These are phyloP conservation scores for Caenorhabditis doughertyi DNA, from an alignment of 2,888 invertebrate genomes.

Conservation along the genomic window DNA sequence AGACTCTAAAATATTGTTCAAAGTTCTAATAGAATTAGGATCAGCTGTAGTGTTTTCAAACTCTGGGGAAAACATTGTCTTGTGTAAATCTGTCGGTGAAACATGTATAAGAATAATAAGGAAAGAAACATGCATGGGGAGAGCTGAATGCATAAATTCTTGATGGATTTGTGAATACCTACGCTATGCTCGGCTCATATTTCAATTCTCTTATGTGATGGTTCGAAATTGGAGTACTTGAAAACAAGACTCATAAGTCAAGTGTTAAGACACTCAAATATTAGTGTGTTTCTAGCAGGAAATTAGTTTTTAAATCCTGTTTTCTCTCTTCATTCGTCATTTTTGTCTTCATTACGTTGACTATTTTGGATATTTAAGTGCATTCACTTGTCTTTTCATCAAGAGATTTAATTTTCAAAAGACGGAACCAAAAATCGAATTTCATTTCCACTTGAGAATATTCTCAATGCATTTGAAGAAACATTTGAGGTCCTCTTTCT, in stretches of 20 bases:
- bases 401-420: too few species aligned
- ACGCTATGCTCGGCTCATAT: constrained; percentile 19
- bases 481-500: neutral
- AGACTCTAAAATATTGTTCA: constrained; percentile 61
- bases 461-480: neutral
- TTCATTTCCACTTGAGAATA: neutral
- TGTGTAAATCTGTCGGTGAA: constrained; percentile 31
- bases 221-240: constrained; percentile 51
- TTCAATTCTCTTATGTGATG: constrained; percentile 30
- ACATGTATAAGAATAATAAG: constrained; percentile 18
- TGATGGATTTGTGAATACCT: constrained; percentile 57
- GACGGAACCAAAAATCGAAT: too few species aligned
- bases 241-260: constrained; percentile 44
- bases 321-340: neutral
- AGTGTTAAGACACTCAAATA: neutral
- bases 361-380: neutral
- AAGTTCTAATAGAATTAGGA: constrained; percentile 53
- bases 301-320: neutral
- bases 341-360: neutral
- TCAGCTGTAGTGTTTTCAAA: constrained; percentile 50
- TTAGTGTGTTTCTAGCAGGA: neutral
- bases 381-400: neutral
- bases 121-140: constrained; percentile 18
- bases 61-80: constrained; percentile 19
- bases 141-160: constrained; percentile 24